phyloP scores from a whole-genome alignment of 2,888 invertebrate species.

The Drosophila quasianomalipes region DNA sequence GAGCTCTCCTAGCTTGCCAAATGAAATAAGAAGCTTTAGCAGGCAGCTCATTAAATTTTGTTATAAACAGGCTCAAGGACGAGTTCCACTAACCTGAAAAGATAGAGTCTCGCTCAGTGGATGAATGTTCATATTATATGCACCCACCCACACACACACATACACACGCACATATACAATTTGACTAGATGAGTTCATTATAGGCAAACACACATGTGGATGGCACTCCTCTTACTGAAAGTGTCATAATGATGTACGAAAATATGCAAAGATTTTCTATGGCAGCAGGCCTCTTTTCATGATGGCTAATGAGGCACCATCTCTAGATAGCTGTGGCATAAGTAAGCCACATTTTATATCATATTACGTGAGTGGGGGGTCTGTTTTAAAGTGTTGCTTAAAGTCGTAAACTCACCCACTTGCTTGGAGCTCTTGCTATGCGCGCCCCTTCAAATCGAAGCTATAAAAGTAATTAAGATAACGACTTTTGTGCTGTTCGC shows the following conservation, averaged over 20 bases:
- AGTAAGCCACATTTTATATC: slow-evolving; percentile 9
- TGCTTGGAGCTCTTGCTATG: slow-evolving; percentile 5
- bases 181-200: slow-evolving; percentile 57
- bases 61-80: slow-evolving; percentile 62
- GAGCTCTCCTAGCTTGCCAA: slow-evolving; percentile 25
- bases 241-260: slow-evolving; percentile 76
- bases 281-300: slow-evolving; percentile 19
- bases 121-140: slow-evolving; percentile 5
- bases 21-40: slow-evolving; percentile 51
- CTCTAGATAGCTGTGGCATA: slow-evolving; percentile 30
- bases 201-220: slow-evolving; percentile 58
- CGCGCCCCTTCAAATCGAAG: slow-evolving; percentile 72
- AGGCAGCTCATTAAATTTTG: slow-evolving; percentile 60
- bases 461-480: slow-evolving; percentile 83
- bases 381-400: slow-evolving; percentile 32
- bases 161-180: not conserved
- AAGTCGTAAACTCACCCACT: slow-evolving; percentile 8
- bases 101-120: slow-evolving; percentile 18
- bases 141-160: not conserved
- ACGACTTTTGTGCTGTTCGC: slow-evolving; percentile 75
- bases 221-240: slow-evolving; percentile 40
- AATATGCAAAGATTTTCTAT: slow-evolving; percentile 68
- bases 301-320: slow-evolving; percentile 63
- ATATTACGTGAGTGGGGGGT: not conserved
- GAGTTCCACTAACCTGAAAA: slow-evolving; percentile 70